Percentiles rank a stretch among this genome's conserved stretches.
These are phyloP conservation scores for Rhagoletis zephyria DNA, from an alignment of 1,140 invertebrate genomes.

Conservation along the genomic window DNA sequence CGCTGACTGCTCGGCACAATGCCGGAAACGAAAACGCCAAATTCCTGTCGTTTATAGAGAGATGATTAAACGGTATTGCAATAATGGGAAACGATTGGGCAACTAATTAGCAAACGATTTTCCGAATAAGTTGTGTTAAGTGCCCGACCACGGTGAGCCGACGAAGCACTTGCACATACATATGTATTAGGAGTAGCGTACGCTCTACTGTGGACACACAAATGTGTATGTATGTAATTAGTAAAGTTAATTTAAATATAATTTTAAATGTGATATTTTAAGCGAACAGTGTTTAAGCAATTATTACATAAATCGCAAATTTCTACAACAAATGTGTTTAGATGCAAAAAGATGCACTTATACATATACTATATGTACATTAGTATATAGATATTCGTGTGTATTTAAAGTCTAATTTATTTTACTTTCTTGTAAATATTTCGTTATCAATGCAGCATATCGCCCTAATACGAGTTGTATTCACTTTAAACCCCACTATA, in stretches of 20 bases:
- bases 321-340: neutral
- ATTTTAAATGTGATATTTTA: conserved; percentile 52
- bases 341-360: neutral
- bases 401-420: conserved; percentile 26
- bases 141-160: neutral
- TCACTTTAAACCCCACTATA: neutral
- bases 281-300: neutral
- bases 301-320: conserved; percentile 11
- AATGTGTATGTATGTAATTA: neutral
- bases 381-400: neutral
- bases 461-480: neutral
- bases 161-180: neutral
- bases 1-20: neutral
- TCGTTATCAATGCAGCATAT: conserved; percentile 11
- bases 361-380: neutral
- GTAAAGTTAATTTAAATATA: conserved; percentile 42
- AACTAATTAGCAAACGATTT: conserved; percentile 12
- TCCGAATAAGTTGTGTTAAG: neutral
- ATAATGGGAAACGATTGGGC: conserved; percentile 1
- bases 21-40: conserved; percentile 16
- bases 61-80: conserved; percentile 18
- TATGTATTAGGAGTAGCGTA: too few species aligned
- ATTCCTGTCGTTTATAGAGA: conserved; percentile 41
- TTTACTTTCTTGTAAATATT: conserved; percentile 34
- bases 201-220: too few species aligned